These are phyloP conservation scores for Cyprinodon variegatus DNA, from an alignment of 2,113 vertebrate species.

Conservation along the genomic window DNA sequence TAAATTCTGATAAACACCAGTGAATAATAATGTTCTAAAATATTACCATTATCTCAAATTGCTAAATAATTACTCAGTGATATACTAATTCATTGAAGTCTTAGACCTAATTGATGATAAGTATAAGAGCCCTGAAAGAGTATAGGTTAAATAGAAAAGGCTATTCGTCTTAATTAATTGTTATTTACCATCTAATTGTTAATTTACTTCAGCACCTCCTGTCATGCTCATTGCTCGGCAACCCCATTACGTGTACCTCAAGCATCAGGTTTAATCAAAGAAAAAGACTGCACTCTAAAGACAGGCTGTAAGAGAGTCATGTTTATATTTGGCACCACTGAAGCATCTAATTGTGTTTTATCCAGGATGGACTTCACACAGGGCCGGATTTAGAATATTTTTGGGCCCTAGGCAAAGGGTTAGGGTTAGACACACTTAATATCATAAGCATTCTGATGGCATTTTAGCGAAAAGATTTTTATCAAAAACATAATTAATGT, in stretches of 20 bases:
- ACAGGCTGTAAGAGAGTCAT: neutral
- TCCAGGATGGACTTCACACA: conserved; percentile 10
- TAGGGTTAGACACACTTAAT: no score
- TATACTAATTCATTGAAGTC: neutral
- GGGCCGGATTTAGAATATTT: no score
- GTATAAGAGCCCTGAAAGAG: neutral
- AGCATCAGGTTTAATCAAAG: conserved; percentile 24
- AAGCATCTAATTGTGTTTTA: conserved; percentile 2
- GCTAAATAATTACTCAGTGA: neutral
- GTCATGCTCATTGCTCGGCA: neutral
- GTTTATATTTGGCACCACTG: neutral
- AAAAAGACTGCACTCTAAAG: conserved; percentile 2
- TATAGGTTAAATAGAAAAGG: conserved; percentile 10
- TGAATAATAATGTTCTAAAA: no score
- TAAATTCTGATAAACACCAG: no score
- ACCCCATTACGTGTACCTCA: conserved; percentile 14
- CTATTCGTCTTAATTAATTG: conserved; percentile 6
- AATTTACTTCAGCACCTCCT: conserved; percentile 3
- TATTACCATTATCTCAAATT: neutral
- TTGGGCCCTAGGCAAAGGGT: no score
- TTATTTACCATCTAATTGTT: conserved; percentile 24
- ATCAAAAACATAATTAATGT: no score
- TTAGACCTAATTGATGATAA: conserved; percentile 12
- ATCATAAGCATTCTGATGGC: no score
- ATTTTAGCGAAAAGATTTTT: no score